Base-by-base conservation (phyloP, 2,797 vertebrate species). In the Acestrorhynchus altus region DNA sequence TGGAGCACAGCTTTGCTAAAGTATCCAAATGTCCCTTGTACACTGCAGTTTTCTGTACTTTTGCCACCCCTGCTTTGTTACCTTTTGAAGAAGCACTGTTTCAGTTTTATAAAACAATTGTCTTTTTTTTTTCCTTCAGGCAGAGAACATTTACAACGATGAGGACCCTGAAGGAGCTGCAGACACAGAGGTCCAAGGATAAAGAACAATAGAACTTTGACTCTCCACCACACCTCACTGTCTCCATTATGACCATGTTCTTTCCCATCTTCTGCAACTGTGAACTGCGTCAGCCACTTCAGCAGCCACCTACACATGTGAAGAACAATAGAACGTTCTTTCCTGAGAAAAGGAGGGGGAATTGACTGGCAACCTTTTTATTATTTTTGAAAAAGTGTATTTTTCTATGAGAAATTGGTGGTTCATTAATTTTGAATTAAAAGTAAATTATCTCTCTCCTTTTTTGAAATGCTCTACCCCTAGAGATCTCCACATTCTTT, bases 81-180 rank as follows among this genome's bases (percentile, higher is more conserved):
- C n/a, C n/a, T n/a, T n/a, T n/a, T n/a, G n/a, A n/a, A n/a, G 31
- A 20, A 49, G 5, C 28, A 12, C 28, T 77, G 12, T 11, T 63
- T 44, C 1, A 22, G 15, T 64, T 57, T 65, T 61, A 6, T 35
- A 35, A 4, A 4, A 44, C 7, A 28, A 3, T n/a, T 8, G 1
- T 69, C 10, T 31, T 51, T 67, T 20, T 51, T 24, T 40, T 86
- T 47, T 70, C 77, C 1, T 77, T 86, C 89, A 99, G 98, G 98
- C 97, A 16, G 97, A 99, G 92, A 99, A 99, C 89, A 99, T 99
- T 85, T 98, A 99, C 86, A 98, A 98, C 0, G 97, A 98, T 35
- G 96, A 99, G 89, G 97, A 98, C 86, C 97, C 97, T 40, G 97
- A 99, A 85, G 97, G 97, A 51, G 95, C 95, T 0, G 94, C 96